Evolutionary conservation across 2,797 vertebrate species (phyloP), one percentile per base, ranked within the genome.

Genomic region (Peromyscus melanophrys): DNA sequence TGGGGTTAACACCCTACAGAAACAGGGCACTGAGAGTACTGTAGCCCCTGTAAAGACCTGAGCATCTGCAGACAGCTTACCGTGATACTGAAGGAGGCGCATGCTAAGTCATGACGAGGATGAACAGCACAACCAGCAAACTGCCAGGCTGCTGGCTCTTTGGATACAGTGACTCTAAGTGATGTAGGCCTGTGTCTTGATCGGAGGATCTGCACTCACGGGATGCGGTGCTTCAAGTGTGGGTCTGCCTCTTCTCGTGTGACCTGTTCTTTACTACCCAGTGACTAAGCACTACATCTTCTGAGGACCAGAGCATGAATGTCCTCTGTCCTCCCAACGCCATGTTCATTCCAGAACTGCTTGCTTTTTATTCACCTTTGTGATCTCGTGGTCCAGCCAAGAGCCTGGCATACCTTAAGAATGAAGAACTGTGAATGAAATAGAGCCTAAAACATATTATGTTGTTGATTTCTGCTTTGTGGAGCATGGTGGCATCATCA

Each of bases 391-490:
- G 73, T 65, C 23, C 46, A 71, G 61, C 17, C 13, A 31, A 40
- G 29, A 1, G n/a, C 37, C 0, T 49, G 67, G 49, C 31, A 83
- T 17, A 83, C 52, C 43, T 61, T 86, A 37, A 25, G 67, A 29
- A 57, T 19, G 55, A 86, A 95, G 85, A n/a, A 83, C 0, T 34
- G 11, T 34, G 78, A 90, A 65, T 90, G 84, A 73, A 82, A 92
- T 13, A 9, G 27, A 63, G 23, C 19, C 93, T 82, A 92, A 92
- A 91, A 97, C 90, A 85, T 55, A 93, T 34, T 40, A 31, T 27
- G 27, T 19, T 46, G 29, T 67, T 25, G 46, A 86, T 29, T 88
- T 86, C 63, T 73, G 49, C 52, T 73, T 29, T 88, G 67, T 57
- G 67, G 85, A n/a, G 37, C 2, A 2, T 27, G 67, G 16, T 57